Base-by-base conservation (phyloP, 1,140 invertebrate species). In the Macrobrachium rosenbergii region DNA sequence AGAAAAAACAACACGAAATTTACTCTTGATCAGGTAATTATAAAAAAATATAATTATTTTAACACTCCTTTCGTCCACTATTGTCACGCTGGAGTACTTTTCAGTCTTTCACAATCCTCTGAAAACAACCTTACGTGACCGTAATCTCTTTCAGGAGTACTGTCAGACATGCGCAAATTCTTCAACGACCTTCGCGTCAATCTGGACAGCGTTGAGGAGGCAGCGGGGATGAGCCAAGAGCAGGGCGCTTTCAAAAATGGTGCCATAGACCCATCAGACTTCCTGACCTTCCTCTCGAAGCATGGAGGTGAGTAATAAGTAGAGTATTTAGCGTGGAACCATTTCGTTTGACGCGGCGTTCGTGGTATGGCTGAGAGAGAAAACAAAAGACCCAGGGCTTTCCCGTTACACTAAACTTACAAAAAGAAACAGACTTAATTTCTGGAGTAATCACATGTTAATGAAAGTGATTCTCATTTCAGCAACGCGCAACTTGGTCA, bases 141-240 rank as follows among this genome's bases (percentile, higher is more conserved):
- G 12, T 10, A 10, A 12, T 52, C 14, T 72, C 52, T 43, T 19
- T 12, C 58, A 81, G 84, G 84, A 52, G 84, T 87, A 16, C 84
- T 87, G 19, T 87, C 84, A 14, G 78, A 87, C 77, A 64, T 87
- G 77, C 62, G 84, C n/a, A 80, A 81, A 11, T 87, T 87, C 64
- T 87, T 87, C 84, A 87, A 72, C 17, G 84, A 81, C 64, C 67
- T 87, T 58, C 77, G 77, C 12, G 80, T 58, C 7, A 87, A 87
- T 37, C 64, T 87, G 64, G 77, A 87, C 77, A 87, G 84, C 64
- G 84, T 81, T 28, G 84, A 87, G 58, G 81, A 83, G 69, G 82
- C 73, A 19, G 81, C 69, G 19, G 84, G 76, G 8, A 21, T 87
- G 45, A 73, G 52, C 28, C 77, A 87, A 52, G 84, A 87, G 2